phyloP scores from a whole-genome alignment of 2,797 vertebrate genomes.

The Syngnathus acus region DNA sequence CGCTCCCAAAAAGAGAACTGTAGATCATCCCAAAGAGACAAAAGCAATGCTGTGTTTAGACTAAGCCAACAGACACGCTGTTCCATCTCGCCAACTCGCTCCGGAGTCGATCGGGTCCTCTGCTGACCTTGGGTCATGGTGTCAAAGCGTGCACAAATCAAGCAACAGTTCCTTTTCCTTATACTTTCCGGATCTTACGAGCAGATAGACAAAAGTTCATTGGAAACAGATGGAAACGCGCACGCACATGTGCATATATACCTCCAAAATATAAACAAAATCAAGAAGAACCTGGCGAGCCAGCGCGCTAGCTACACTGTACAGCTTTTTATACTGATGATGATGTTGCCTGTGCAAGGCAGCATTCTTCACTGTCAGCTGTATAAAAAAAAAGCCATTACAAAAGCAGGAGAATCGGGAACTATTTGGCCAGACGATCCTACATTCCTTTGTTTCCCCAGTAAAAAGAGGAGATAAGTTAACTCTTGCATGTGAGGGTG shows the following conservation, averaged over 20 bases:
- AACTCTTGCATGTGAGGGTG: conserved; percentile 22
- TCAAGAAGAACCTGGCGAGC: conserved; percentile 20
- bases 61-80: conserved; percentile 33
- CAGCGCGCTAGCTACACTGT: neutral
- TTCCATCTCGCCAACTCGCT: conserved; percentile 35
- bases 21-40: conserved; percentile 42
- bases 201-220: conserved; percentile 42
- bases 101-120: conserved; percentile 41
- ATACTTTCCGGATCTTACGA: conserved; percentile 17
- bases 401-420: conserved; percentile 45
- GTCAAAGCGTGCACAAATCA: conserved; percentile 67
- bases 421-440: conserved; percentile 45
- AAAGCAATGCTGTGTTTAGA: conserved; percentile 38
- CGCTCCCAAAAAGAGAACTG: conserved; percentile 21
- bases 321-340: conserved; percentile 26
- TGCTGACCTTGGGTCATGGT: conserved; percentile 52
- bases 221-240: conserved; percentile 48
- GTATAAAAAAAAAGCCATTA: conserved; percentile 46
- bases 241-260: conserved; percentile 20
- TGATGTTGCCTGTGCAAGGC: conserved; percentile 55
- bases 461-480: conserved; percentile 32
- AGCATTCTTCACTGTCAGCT: conserved; percentile 60
- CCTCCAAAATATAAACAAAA: conserved; percentile 45
- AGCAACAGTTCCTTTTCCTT: conserved; percentile 18
- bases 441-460: conserved; percentile 48